Conservation (phyloP, 2,888 invertebrate genomes). For the Eupeodes luniger region DNA sequence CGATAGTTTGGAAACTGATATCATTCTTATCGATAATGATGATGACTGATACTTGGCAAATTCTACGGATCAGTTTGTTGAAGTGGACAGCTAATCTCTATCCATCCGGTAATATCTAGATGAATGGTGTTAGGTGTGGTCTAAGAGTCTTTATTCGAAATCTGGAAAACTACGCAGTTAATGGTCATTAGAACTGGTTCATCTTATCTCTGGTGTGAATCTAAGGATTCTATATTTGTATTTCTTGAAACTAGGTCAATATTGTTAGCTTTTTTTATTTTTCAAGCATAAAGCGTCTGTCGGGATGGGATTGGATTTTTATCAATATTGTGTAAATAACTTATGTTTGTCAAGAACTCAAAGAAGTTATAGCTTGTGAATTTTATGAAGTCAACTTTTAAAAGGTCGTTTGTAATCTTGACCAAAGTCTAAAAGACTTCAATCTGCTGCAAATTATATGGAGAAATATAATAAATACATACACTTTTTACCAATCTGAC, state of each 20-base stretch:
- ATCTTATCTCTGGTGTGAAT: constrained; percentile 20
- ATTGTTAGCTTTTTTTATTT: constrained; percentile 12
- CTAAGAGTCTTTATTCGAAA: constrained; percentile 31
- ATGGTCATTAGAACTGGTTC: constrained; percentile 34
- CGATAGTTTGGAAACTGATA: constrained; percentile 49
- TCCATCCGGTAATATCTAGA: constrained; percentile 48
- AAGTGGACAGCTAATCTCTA: constrained; percentile 53
- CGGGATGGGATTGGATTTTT: neutral
- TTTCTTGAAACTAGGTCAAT: constrained; percentile 33
- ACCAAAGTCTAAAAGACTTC: too few relatives aligned
- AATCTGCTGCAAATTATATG: too few relatives aligned
- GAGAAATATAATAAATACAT: too few relatives aligned
- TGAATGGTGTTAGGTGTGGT: constrained; percentile 24
- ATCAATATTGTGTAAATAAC: neutral
- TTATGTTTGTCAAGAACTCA: constrained; percentile 1
- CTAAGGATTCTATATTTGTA: neutral
- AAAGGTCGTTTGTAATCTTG: too few relatives aligned
- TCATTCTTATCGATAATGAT: constrained; percentile 34
- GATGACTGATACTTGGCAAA: constrained; percentile 30
- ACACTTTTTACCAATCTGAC: too few relatives aligned
- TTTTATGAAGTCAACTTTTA: too few relatives aligned
- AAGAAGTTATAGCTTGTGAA: neutral
- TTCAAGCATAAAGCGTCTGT: neutral
- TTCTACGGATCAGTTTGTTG: constrained; percentile 55
- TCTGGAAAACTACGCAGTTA: constrained; percentile 62